Evolutionary conservation across 1,140 invertebrate species (phyloP).

Genomic region (Phthorimaea operculella): DNA sequence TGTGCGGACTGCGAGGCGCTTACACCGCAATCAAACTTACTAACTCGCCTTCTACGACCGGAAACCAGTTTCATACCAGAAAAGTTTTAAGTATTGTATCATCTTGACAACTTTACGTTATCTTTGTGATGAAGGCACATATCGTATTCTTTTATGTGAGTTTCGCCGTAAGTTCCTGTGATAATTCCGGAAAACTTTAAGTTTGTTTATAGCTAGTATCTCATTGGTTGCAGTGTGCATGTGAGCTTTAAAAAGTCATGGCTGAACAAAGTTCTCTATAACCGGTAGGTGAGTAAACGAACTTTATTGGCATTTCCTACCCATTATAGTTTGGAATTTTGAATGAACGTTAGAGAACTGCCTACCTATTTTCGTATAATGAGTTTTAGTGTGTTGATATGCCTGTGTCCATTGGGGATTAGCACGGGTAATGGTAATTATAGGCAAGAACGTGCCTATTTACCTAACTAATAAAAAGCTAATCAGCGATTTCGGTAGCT

Average conservation of each 20-base stretch:
- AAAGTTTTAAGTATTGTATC: slow-evolving; percentile 24
- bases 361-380: background rate
- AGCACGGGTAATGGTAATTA: too few species aligned
- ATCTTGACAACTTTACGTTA: slow-evolving; percentile 18
- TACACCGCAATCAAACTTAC: slow-evolving; percentile 38
- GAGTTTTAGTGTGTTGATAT: background rate
- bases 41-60: slow-evolving; percentile 41
- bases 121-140: background rate
- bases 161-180: slow-evolving; percentile 24
- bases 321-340: slow-evolving; percentile 9
- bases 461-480: too few species aligned
- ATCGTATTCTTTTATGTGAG: slow-evolving; percentile 20
- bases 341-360: background rate
- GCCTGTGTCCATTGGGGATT: background rate
- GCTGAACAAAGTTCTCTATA: slow-evolving; percentile 45
- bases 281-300: slow-evolving; percentile 56
- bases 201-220: slow-evolving; percentile 29
- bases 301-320: slow-evolving; percentile 44
- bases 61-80: slow-evolving; percentile 41
- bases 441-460: too few species aligned
- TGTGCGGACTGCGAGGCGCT: slow-evolving; percentile 19
- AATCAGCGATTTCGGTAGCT: background rate
- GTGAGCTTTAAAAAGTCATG: slow-evolving; percentile 42
- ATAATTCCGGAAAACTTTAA: slow-evolving; percentile 50
- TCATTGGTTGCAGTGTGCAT: slow-evolving; percentile 26